Base-by-base conservation (phyloP, 2,888 invertebrate species). In the Phyllotreta cruciferae region DNA sequence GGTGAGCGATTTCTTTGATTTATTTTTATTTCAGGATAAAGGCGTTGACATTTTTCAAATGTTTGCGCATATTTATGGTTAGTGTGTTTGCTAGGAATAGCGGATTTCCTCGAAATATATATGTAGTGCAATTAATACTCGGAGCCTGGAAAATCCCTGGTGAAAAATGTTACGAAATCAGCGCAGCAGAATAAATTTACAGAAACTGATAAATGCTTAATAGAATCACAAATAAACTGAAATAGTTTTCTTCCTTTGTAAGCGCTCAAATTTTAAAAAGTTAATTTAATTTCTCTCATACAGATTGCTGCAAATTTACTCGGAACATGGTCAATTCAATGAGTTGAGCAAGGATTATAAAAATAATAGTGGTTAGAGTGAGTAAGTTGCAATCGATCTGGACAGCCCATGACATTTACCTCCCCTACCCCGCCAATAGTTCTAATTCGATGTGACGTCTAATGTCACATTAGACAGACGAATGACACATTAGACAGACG, bases 21-120 rank as follows among this genome's bases (percentile, higher is more conserved):
- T 66, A 66, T 66, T 55, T 54, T 60, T 56, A 53, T 62, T 60
- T 62, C 52, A 37, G 67, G 64, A 62, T 62, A 64, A 63, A 63
- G 57, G 55, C 56, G 54, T 42, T 60, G 64, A 64, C 67, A 60
- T 60, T 63, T 60, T 45, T 52, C 47, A 54, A 61, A 64, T 57
- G 61, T 61, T 61, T 44, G 61, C 49, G 57, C 56, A 57, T 61
- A 64, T 64, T 64, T 64, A 64, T 61, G 64, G 57, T 57, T 35
- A 56, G 52, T 54, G 35, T 60, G 52, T 53, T 60, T 60, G 52
- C 52, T 60, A 60, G 60, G 37, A 44, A 60, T 52, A 52, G 60
- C 44, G 60, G 60, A 52, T 53, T 60, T 50, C 45, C 41, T 60
- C 53, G 60, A 60, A 60, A 60, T 52, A 53, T 52, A 50, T 60